Evolutionary conservation across 2,113 vertebrate genomes (phyloP), one percentile per base, ranked within the genome.

Genomic region (Galeopterus variegatus): DNA sequence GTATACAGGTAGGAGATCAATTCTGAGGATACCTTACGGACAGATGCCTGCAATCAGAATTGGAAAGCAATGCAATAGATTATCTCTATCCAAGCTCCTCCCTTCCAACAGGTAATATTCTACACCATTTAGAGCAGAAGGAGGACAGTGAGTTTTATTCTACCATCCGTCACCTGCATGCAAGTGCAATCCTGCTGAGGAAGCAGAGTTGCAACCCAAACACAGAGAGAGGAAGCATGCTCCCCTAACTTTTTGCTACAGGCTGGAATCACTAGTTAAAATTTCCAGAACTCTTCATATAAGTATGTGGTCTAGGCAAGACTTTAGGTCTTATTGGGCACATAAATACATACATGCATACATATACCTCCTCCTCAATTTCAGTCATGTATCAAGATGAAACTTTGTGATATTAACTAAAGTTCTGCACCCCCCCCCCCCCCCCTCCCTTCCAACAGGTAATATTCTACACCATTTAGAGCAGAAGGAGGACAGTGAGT

Each of bases 1-100:
- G 28, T 76, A 11, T 62, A 87, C 9, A 89, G 36, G 62, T 31
- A 89, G 28, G 65, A 83, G 36, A 72, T 92, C 9, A 65, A 28
- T 76, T 90, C 58, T 77, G 75, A 84, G 48, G 26, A 76, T 48
- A 88, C 65, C 24, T 50, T 91, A 85, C 41, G 73, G 76, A 79
- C 12, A 88, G 73, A 92, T 79, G 19, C 14, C 41, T 79, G 69
- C 21, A 83, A 77, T 84, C 24, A 80, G 33, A 93, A 79, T 36
- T 79, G 24, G 73, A 62, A 86, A 90, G 85, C 94, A 94, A 79
- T 88, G 33, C 64, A 93, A 33, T 54, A 60, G 92, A 77, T 79
- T 6, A 88, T 84, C 21, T 76, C 60, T 73, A 72, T 62, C 9
- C 19, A 90, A 88, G 60, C 4, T 24, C 54, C 3, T 83, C 18